phyloP scores from a whole-genome alignment of 2,113 vertebrate species.

The Grantiella picta region DNA sequence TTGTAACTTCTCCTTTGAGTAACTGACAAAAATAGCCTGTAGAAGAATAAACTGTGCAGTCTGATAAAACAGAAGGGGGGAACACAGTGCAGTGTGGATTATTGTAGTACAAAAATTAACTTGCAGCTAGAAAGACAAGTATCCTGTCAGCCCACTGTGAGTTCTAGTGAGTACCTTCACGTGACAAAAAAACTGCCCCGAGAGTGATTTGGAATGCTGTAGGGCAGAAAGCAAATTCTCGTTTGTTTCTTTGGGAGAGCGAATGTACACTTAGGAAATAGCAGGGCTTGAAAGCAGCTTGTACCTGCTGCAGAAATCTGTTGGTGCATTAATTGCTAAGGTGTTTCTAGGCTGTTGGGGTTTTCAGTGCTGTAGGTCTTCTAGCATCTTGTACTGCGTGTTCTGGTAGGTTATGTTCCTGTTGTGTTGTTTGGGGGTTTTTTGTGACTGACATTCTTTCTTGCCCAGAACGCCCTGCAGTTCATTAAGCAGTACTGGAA shows the following conservation, averaged over 20 bases:
- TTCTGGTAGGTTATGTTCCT: not conserved
- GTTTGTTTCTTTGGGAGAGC: not conserved
- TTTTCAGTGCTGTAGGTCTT: not conserved
- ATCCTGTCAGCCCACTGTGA: not conserved
- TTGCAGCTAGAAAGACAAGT: not conserved
- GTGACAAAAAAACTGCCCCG: not conserved
- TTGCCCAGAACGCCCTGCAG: slow-evolving; percentile 88
- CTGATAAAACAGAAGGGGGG: not conserved
- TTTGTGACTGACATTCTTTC: not conserved
- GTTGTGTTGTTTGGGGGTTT: not conserved
- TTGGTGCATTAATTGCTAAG: not conserved
- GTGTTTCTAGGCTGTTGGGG: not conserved
- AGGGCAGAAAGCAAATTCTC: not conserved
- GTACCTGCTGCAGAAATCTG: not conserved
- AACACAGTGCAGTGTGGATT: not conserved
- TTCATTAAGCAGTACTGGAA: slow-evolving; percentile 99
- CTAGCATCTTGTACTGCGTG: not conserved
- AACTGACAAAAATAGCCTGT: not conserved
- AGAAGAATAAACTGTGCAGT: not conserved
- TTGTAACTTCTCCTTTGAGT: not conserved
- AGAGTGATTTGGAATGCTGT: not conserved
- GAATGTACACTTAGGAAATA: not conserved
- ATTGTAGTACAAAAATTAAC: not conserved
- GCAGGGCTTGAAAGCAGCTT: not conserved
- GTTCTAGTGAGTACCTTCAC: not conserved